These are phyloP conservation scores for Eulemur rubriventer DNA, from an alignment of 2,797 vertebrate species.

Conservation along the genomic window DNA sequence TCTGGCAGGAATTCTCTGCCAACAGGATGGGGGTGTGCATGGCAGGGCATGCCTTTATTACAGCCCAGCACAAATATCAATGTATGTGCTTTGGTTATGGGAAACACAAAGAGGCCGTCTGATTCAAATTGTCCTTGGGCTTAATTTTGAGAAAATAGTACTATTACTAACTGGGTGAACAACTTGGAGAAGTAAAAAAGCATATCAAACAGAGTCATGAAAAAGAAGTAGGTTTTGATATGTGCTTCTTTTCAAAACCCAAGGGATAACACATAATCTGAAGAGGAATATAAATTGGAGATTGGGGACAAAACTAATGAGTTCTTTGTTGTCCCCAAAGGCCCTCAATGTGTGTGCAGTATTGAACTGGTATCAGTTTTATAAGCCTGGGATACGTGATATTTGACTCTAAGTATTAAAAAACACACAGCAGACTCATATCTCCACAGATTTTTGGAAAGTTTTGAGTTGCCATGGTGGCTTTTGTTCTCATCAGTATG, in stretches of 20 bases:
- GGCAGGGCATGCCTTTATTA: background rate
- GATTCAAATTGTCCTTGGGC: background rate
- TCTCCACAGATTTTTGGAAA: background rate
- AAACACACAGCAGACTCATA: background rate
- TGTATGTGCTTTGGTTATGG: background rate
- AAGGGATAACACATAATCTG: background rate
- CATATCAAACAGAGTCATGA: background rate
- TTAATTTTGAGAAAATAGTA: background rate
- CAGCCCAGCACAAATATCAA: background rate
- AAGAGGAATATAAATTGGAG: background rate
- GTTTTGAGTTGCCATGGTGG: background rate
- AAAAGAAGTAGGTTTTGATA: background rate
- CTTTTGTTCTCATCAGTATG: background rate
- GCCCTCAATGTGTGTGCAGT: background rate
- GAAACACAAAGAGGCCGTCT: background rate
- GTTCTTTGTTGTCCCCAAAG: background rate
- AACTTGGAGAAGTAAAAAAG: background rate
- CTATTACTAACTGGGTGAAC: background rate
- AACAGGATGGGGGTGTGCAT: background rate
- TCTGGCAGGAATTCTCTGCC: background rate
- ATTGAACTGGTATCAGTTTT: background rate
- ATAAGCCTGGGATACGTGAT: background rate
- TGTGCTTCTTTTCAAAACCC: background rate
- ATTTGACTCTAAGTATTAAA: conserved; percentile 27
- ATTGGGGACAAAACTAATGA: background rate